phyloP scores from a whole-genome alignment of 1,140 invertebrate genomes.

The Bombus vancouverensis region DNA sequence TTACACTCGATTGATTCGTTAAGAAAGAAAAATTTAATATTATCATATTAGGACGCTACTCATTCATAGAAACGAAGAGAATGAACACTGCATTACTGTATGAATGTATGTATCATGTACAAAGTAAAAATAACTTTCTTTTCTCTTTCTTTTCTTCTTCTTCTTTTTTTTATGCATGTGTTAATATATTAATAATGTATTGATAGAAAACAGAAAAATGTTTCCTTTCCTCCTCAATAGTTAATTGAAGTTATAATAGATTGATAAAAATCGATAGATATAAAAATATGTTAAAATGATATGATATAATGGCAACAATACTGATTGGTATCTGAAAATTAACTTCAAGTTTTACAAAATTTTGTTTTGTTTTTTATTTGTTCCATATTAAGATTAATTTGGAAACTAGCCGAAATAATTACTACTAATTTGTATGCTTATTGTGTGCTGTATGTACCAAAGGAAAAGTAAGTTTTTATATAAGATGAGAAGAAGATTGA shows the following conservation, averaged over 20 bases:
- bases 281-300: neutral
- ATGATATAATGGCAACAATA: neutral
- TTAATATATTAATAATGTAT: constrained; percentile 26
- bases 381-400: neutral
- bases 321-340: neutral
- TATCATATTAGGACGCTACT: constrained; percentile 1
- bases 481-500: neutral
- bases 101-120: constrained; percentile 79
- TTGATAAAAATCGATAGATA: neutral
- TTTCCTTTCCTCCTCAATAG: constrained; percentile 4
- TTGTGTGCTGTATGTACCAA: constrained; percentile 24
- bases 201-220: constrained; percentile 11
- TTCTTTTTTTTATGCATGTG: constrained; percentile 14
- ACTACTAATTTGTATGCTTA: constrained; percentile 20
- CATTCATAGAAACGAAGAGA: neutral
- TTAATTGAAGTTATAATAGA: constrained; percentile 18
- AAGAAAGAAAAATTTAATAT: constrained; percentile 21
- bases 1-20: neutral
- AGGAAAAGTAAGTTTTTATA: constrained; percentile 30
- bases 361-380: neutral
- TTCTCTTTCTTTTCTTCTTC: constrained; percentile 4
- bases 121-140: constrained; percentile 69
- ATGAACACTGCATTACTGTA: constrained; percentile 39
- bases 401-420: constrained; percentile 4
- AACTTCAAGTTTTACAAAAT: neutral